phyloP scores from a whole-genome alignment of 1,140 invertebrate genomes.

The Teleogryllus occipitalis region DNA sequence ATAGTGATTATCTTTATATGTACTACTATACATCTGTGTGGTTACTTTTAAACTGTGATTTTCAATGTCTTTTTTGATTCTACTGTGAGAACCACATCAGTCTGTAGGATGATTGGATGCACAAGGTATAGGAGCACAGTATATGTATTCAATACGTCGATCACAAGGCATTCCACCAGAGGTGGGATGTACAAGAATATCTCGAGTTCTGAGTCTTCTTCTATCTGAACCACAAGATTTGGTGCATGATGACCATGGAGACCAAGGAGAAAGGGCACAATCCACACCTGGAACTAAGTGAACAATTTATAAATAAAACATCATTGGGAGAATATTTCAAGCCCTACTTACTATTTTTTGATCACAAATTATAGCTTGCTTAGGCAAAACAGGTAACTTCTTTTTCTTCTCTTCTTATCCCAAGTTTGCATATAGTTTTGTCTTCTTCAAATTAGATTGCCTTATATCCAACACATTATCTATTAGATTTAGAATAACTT shows the following conservation, averaged over 20 bases:
- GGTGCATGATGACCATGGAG: slow-evolving; percentile 53
- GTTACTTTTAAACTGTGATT: background rate
- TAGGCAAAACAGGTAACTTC: too few relatives aligned
- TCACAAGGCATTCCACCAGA: slow-evolving; percentile 19
- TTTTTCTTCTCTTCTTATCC: too few relatives aligned
- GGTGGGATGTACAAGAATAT: slow-evolving; percentile 27
- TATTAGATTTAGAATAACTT: too few relatives aligned
- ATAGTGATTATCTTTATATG: background rate
- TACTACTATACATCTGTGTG: too few relatives aligned
- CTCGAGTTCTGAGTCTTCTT: slow-evolving; percentile 39
- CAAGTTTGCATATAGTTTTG: too few relatives aligned
- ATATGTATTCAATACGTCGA: slow-evolving; percentile 12
- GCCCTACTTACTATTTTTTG: too few relatives aligned
- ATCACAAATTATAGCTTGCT: too few relatives aligned
- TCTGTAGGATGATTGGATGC: background rate
- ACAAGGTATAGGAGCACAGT: slow-evolving; percentile 17
- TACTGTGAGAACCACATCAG: background rate
- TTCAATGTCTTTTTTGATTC: background rate
- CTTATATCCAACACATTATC: too few relatives aligned
- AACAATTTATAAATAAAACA: background rate
- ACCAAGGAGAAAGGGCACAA: slow-evolving; percentile 53
- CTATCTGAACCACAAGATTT: slow-evolving; percentile 47
- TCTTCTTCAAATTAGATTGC: too few relatives aligned
- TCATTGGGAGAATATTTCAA: background rate
- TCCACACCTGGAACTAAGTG: slow-evolving; percentile 30